Base-by-base conservation (phyloP, 2,888 invertebrate genomes). In the Coleophora flavipennella region DNA sequence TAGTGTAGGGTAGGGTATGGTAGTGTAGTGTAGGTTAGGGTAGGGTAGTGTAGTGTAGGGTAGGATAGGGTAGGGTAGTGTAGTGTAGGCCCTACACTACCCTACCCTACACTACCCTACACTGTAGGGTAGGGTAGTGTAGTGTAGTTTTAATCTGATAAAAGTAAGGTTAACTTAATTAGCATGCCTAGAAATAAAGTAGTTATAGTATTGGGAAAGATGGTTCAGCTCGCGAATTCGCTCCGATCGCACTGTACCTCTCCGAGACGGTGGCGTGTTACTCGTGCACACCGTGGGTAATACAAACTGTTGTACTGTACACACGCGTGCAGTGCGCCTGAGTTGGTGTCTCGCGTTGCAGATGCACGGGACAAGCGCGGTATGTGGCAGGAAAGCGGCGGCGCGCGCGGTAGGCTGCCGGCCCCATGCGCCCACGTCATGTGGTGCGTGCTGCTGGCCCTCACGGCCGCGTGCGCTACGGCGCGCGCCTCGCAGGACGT, bases 401-500 rank as follows among this genome's bases (percentile, higher is more conserved):
- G 67, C 59, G 67, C 63, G 68, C 63, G 74, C 81, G 79, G 70
- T 79, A 80, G 67, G 61, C 61, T 66, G 64, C 67, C 74, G 75
- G 71, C 75, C 81, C 76, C 80, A 80, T 81, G 81, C 78, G 70
- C 74, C 64, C 74, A 75, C 76, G 77, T 68, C 72, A 81, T 83
- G 84, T 83, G 83, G 84, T 79, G 83, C 79, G 80, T 85, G 75
- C 80, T 86, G 74, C 79, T 87, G 85, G 85, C 85, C 77, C 79
- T 86, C 70, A 77, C 74, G 76, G 80, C 81, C 70, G 73, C 81
- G 77, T 80, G 85, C 76, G 77, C 78, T 62, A 75, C 78, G 74
- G 79, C 80, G 79, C 73, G 75, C 84, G 77, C 79, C 77, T 72
- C 83, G 74, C 75, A 88, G 67, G 89, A 90, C 74, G 89, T 91